Base-by-base conservation (phyloP, 2,113 vertebrate species). In the Chlorodrepanis virens region DNA sequence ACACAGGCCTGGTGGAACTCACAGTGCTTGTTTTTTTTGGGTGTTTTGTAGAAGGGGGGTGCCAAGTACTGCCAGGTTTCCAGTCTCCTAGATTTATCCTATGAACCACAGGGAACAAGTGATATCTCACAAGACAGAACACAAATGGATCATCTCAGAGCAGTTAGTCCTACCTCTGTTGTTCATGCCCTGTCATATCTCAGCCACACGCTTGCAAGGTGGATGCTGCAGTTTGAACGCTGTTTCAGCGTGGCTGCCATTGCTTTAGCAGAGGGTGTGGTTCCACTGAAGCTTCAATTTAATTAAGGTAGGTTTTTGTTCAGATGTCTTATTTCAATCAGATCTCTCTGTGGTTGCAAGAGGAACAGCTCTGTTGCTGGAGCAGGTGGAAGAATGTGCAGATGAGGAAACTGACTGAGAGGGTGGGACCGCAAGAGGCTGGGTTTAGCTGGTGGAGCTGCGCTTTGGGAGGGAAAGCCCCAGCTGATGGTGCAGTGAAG, bases 361-460 rank as follows among this genome's bases (percentile, higher is more conserved):
- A 86, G 42, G 31, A 92, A 7, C 63, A 61, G n/a, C 45, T 67
- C 27, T 68, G 60, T 47, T 68, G 47, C 39, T 54, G 28, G 77
- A 70, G 56, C 1, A 2, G 9, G 21, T 78, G 61, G 10, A 68
- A 40, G 21, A 84, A 31, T 28, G 47, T 59, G 69, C 39, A 21
- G 29, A 37, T 85, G 53, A 44, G 56, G 50, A 92, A 33, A 22
- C 49, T 64, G 56, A 20, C 45, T n/a, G 68, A 65, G 68, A 75
- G 59, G 68, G 76, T 92, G 89, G 63, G n/a, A 91, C 87, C 42
- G 72, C n/a, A 42, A 22, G 89, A 77, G 68, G 28, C 44, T 89
- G 85, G 65, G 29, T 13, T 79, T 82, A 52, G 40, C 53, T 87
- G 42, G 49, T 60, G 39, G 42, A 65, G 40, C 28, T 76, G 22